Base-by-base conservation (phyloP, 2,888 invertebrate genomes). In the Cryptophagus acutangulus region DNA sequence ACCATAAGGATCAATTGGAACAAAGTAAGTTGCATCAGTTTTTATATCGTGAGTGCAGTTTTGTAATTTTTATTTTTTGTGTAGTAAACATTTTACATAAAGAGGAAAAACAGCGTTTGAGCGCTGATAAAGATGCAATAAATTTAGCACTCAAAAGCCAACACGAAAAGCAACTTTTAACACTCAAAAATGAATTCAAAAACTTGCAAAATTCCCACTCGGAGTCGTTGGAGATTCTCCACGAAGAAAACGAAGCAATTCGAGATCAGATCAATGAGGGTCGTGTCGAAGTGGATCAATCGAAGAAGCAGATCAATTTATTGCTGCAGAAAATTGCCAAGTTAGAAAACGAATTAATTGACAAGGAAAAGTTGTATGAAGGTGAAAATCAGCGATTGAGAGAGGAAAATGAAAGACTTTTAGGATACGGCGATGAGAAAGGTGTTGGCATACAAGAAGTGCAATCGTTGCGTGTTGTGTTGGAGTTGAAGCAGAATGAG, bases 401-500 rank as follows among this genome's bases (percentile, higher is more conserved):
- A 36, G 61, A 66, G 31, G 66, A 68, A 45, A 66, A 65, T 44
- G 58, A 61, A 28, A 59, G 62, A 40, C 43, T 67, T 37, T 41
- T 67, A 15, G 59, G 59, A 47, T 62, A 60, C 48, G 58, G 61
- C 5, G 65, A 65, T 42, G 62, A 63, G 40, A 64, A 65, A 52
- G 61, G 58, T 40, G 61, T 61, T 38, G 62, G 63, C 40, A 51
- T 64, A 49, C 66, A 68, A 60, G 82, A 90, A 68, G 82, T 86
- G 1, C 83, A 85, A 54, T 93, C 93, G 12, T 72, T 95, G 45
- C 79, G 89, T 48, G 83, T 86, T 24, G 94, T 95, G 2, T 74
- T 95, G 44, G 94, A 94, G 57, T 73, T 95, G 61, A 84, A 88
- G 60, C 88, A 88, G 63, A 81, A 83, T 15, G 93, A 95, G 71